Conservation (phyloP, 2,888 invertebrate species). For the Amiota communis region DNA sequence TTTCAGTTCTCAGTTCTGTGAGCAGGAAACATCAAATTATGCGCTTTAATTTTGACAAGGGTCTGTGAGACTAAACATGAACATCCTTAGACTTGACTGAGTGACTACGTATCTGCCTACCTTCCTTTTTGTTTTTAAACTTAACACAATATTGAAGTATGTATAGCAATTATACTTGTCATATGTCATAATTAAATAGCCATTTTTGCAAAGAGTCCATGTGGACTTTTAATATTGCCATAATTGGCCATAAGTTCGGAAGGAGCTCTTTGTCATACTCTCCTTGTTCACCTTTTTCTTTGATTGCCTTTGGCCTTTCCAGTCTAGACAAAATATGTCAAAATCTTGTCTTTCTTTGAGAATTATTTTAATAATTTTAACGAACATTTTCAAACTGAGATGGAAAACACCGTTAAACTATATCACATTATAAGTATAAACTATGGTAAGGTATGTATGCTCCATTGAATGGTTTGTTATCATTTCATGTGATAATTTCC, state of each 20-base stretch:
- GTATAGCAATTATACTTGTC: slow-evolving; percentile 41
- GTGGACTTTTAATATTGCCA: neutral
- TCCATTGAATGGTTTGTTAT: too few relatives aligned
- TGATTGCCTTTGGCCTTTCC: slow-evolving; percentile 43
- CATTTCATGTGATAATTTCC: too few relatives aligned
- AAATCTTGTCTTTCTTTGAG: slow-evolving; percentile 52
- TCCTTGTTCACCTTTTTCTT: slow-evolving; percentile 33
- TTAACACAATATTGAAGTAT: slow-evolving; percentile 6
- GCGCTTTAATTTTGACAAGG: slow-evolving; percentile 30
- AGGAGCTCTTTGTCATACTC: neutral
- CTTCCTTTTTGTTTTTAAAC: neutral
- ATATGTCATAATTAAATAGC: slow-evolving; percentile 62
- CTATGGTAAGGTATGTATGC: too few relatives aligned
- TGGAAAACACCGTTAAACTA: too few relatives aligned
- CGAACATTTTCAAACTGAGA: too few relatives aligned
- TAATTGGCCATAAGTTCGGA: slow-evolving; percentile 9
- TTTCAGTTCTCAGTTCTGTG: neutral
- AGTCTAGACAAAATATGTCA: slow-evolving; percentile 58
- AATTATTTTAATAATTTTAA: too few relatives aligned
- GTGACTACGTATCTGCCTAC: neutral
- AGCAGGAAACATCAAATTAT: slow-evolving; percentile 28
- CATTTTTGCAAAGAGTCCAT: slow-evolving; percentile 17
- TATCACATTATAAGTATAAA: too few relatives aligned
- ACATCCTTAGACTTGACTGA: neutral
- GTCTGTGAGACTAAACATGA: neutral